Evolutionary conservation across 2,113 vertebrate species (phyloP).

Genomic region (Sinosuthora webbiana): DNA sequence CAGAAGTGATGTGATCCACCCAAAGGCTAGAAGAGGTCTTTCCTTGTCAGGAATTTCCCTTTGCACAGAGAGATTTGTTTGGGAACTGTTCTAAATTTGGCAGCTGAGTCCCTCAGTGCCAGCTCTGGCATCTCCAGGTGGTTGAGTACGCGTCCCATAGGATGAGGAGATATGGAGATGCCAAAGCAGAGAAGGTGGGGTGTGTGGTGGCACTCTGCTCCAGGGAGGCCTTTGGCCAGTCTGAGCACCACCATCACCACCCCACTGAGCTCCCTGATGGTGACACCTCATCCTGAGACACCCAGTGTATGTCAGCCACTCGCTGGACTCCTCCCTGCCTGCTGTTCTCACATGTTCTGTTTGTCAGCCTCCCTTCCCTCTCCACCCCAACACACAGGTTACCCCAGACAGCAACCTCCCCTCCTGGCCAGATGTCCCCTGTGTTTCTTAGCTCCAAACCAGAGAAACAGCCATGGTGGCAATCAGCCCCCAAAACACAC

Average conservation of each 20-base stretch:
- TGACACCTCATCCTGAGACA: not conserved
- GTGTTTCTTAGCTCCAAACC: not conserved
- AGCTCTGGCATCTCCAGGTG: not conserved
- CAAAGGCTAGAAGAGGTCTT: not conserved
- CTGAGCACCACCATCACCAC: not conserved
- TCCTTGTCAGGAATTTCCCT: not conserved
- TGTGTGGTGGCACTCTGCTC: not conserved
- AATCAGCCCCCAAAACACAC: not conserved
- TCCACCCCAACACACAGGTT: not conserved
- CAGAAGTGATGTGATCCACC: not conserved
- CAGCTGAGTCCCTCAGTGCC: not conserved
- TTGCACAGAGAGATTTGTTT: not conserved
- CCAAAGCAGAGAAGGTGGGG: not conserved
- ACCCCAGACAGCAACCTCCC: not conserved
- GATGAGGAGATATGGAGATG: not conserved
- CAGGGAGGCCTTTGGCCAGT: not conserved
- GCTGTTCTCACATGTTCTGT: not conserved
- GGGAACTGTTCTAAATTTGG: not conserved
- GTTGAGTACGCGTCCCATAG: fast-evolving
- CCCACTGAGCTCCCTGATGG: not conserved
- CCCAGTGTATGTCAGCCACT: not conserved
- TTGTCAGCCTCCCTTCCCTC: not conserved
- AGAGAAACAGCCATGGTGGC: not conserved
- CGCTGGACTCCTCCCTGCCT: not conserved
- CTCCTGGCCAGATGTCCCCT: not conserved